Percentiles rank a stretch among this genome's conserved stretches.
Evolutionary conservation across 2,888 invertebrate genomes (phyloP).

Genomic region (Leptinotarsa tumamoca): DNA sequence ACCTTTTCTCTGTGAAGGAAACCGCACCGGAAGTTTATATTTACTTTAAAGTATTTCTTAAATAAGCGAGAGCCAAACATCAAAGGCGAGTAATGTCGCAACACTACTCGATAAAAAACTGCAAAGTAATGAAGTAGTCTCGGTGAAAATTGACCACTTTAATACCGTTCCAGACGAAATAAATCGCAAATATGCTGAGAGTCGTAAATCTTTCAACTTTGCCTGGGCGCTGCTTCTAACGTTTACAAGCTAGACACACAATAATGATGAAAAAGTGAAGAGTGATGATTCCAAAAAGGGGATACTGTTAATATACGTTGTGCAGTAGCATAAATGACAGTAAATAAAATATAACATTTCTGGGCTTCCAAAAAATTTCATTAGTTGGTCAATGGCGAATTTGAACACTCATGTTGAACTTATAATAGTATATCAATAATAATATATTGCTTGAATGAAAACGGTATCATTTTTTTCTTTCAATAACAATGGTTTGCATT

Average conservation of each 20-base stretch:
- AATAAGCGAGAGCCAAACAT: slow-evolving; percentile 26
- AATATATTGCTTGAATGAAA: too few species aligned
- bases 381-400: too few species aligned
- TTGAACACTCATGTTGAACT: too few species aligned
- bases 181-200: not conserved
- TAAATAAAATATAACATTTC: too few species aligned
- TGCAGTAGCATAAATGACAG: too few species aligned
- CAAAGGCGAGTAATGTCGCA: slow-evolving; percentile 27
- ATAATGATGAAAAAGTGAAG: not conserved
- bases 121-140: slow-evolving; percentile 17
- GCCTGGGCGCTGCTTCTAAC: not conserved
- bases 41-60: slow-evolving; percentile 4
- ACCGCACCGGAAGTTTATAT: slow-evolving; percentile 4
- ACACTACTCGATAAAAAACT: slow-evolving; percentile 29
- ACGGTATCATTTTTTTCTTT: too few species aligned
- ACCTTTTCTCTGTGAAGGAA: not conserved
- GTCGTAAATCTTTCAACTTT: not conserved
- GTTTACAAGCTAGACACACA: not conserved
- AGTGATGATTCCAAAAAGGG: not conserved
- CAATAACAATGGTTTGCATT: too few species aligned
- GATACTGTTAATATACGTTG: too few species aligned
- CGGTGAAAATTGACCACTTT: not conserved
- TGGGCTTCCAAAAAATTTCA: too few species aligned
- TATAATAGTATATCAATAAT: too few species aligned
- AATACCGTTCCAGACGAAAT: not conserved